Base-by-base conservation (phyloP, 2,888 invertebrate genomes). In the Ellobium chinense region DNA sequence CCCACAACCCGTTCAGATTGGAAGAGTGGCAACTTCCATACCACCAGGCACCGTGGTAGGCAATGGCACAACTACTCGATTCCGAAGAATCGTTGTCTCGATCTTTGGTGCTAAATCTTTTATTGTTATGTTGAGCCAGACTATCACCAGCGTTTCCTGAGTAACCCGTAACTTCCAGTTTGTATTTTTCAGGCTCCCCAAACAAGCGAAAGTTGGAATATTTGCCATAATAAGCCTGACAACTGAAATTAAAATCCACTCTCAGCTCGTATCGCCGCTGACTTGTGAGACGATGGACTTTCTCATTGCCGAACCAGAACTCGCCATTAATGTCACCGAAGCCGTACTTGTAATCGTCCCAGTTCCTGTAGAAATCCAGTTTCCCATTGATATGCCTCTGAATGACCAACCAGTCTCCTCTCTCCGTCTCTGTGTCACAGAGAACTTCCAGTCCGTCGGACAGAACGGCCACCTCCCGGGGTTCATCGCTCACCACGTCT, bases 41-140 rank as follows among this genome's bases (percentile, higher is more conserved):
- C 92, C 92, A 92, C 92, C 92, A 92, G 3, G 92, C 92, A 0
- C 89, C 89, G 73, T 82, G 78, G 85, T 89, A 88, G 29, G 89
- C 90, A 0, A 84, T 87, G 1, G 92, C 92, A 81, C 92, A 92
- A 85, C 91, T 90, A 14, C 89, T 85, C 63, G 84, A 84, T 0
- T 4, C 0, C 81, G 89, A 87, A 24, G 87, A 84, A 78, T 92
- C 92, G 83, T 92, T 92, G 87, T 92, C 92, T 21, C 84, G 84
- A 84, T 92, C 92, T 60, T 87, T 87, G 1, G 92, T 92, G 77
- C 90, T 91, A 85, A 92, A 92, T 27, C 88, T 87, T 89, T 90
- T 90, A 24, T 86, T 88, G 80, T 92, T 89, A 74, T 92, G 91
- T 84, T 88, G 88, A 72, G 89, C 89, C 7, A 92, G 77, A 0